Evolutionary conservation across 2,113 vertebrate genomes (phyloP), one percentile per base, ranked within the genome.

Genomic region (Arenaria interpres): DNA sequence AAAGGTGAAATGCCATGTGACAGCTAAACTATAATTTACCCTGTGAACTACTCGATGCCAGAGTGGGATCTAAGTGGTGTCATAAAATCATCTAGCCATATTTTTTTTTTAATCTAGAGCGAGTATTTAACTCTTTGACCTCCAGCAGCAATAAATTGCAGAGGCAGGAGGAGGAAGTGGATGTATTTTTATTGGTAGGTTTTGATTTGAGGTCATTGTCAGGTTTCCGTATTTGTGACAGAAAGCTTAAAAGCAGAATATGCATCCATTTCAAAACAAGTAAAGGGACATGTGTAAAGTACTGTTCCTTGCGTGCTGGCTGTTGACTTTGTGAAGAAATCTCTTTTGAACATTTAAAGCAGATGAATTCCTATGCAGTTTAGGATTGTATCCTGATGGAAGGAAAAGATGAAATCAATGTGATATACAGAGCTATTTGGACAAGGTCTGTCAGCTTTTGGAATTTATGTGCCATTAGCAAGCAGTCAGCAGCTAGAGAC

Each of bases 1-100:
- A 96, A 41, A 89, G 75, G 63, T 77, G 88, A 93, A 91, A 81
- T 66, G 56, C 25, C 54, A 53, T 11, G 53, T 62, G 78, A 83
- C 25, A 93, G 54, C 24, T 71, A 96, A 92, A 59, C 67, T 27
- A 37, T 72, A 94, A 95, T 75, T 97, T 93, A 85, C 37, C 11
- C 16, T 41, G 53, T 91, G 45, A 96, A 82, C 53, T 84, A 27
- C 3, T 1, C 2, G 5, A 79, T 92, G 73, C 37, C 30, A 21
- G 24, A 72, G 9, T 50, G 54, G 50, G 71, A 87, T 67, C 27
- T 24, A 33, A 93, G 35, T 12, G 2, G 66, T 51, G 41, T 67
- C 51, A 80, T 95, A 92, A 96, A 95, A 89, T 59, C 32, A 86
- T 24, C 33, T 66, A 89, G 57, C 17, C 92, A 30, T 45, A 11